Conservation (phyloP, 2,888 invertebrate genomes). For the Calameuta filiformis region DNA sequence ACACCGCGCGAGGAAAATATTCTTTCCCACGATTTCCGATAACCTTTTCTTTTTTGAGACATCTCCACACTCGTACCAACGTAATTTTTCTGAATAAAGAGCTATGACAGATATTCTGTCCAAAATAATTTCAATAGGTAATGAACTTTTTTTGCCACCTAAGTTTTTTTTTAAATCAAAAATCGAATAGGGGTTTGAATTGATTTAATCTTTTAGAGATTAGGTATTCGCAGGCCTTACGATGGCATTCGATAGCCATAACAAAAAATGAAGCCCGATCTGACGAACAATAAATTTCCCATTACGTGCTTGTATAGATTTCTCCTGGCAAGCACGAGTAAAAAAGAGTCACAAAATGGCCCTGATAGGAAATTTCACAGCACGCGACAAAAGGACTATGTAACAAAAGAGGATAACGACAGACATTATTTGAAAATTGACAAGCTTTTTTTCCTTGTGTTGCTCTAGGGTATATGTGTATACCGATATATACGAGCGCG, state of each 20-base stretch:
- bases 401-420: background rate
- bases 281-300: conserved; percentile 45
- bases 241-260: conserved; percentile 20
- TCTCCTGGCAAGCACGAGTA: conserved; percentile 14
- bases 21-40: background rate
- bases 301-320: conserved; percentile 31
- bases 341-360: conserved; percentile 29
- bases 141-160: background rate
- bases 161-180: background rate
- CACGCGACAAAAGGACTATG: background rate
- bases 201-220: background rate
- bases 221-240: background rate
- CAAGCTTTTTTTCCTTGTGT: background rate
- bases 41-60: background rate
- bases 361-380: conserved; percentile 30
- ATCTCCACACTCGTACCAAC: background rate
- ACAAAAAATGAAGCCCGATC: conserved; percentile 40
- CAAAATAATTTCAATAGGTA: background rate
- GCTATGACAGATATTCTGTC: background rate
- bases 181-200: background rate
- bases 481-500: too few species aligned
- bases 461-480: background rate
- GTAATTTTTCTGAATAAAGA: background rate
- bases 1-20: background rate
- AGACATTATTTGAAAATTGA: background rate